phyloP scores from a whole-genome alignment of 2,113 vertebrate species.

The Poeciliopsis retropinna region DNA sequence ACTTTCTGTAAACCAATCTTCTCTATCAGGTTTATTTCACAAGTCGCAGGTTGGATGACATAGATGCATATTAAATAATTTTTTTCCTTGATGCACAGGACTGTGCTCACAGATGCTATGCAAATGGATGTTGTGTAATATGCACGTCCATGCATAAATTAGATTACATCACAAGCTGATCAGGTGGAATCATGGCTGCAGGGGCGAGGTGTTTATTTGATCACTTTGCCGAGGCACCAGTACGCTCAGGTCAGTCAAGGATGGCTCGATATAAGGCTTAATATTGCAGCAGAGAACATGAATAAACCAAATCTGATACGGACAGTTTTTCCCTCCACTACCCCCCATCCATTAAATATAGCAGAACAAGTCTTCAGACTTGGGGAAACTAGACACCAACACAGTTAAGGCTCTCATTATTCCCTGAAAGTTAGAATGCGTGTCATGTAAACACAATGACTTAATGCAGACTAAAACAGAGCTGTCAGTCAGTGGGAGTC shows the following conservation, averaged over 20 bases:
- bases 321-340: slow-evolving; percentile 52
- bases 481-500: slow-evolving; percentile 67
- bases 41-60: slow-evolving; percentile 1
- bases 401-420: slow-evolving; percentile 21
- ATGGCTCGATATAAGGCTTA: slow-evolving; percentile 71
- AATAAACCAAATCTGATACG: slow-evolving; percentile 75
- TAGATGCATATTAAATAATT: slow-evolving; percentile 29
- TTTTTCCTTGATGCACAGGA: slow-evolving; percentile 6
- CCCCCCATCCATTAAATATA: slow-evolving; percentile 65
- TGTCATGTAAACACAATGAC: slow-evolving; percentile 57
- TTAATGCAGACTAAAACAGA: slow-evolving; percentile 55
- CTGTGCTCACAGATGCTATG: slow-evolving; percentile 49
- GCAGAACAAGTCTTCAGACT: slow-evolving; percentile 32
- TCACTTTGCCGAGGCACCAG: slow-evolving; percentile 53
- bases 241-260: slow-evolving; percentile 65
- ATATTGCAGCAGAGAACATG: slow-evolving; percentile 73
- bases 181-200: slow-evolving; percentile 27
- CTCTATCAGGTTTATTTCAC: not conserved
- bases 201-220: slow-evolving; percentile 22
- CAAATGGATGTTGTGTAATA: slow-evolving; percentile 49
- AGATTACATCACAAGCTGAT: slow-evolving; percentile 36
- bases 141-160: slow-evolving; percentile 50
- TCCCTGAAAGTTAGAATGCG: slow-evolving; percentile 52
- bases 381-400: slow-evolving; percentile 41
- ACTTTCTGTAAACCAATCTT: not conserved